phyloP scores from a whole-genome alignment of 2,888 invertebrate genomes.

The Lampropteryx suffumata region DNA sequence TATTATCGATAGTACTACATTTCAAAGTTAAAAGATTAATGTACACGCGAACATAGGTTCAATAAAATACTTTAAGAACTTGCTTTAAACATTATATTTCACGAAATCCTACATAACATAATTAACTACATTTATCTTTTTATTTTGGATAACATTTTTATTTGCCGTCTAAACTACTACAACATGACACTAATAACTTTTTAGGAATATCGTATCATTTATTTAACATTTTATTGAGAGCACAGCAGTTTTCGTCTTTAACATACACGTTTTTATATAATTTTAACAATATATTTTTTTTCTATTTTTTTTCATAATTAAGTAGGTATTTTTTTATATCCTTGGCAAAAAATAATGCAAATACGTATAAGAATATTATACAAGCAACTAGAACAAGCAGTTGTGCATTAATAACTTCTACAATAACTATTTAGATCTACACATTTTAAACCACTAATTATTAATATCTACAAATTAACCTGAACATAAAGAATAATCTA shows the following conservation, averaged over 20 bases:
- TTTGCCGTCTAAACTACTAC: not conserved
- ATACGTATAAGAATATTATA: not conserved
- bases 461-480: conserved; percentile 18
- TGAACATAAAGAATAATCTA: conserved; percentile 13
- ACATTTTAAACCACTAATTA: conserved; percentile 8
- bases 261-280: not conserved
- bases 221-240: conserved; percentile 58
- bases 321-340: too few relatives aligned
- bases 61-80: too few relatives aligned
- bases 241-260: conserved; percentile 63
- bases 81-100: too few relatives aligned
- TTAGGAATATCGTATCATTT: conserved; percentile 28
- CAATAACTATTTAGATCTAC: conserved; percentile 1
- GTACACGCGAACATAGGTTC: too few relatives aligned
- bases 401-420: conserved; percentile 22
- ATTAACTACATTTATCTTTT: too few relatives aligned
- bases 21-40: too few relatives aligned
- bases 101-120: too few relatives aligned
- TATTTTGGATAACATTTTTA: too few relatives aligned
- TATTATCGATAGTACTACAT: too few relatives aligned
- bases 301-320: not conserved
- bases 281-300: not conserved
- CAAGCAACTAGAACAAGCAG: conserved; percentile 11
- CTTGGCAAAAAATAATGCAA: not conserved
- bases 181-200: not conserved